phyloP scores from a whole-genome alignment of 2,888 invertebrate genomes.

The Fragum fragum region DNA sequence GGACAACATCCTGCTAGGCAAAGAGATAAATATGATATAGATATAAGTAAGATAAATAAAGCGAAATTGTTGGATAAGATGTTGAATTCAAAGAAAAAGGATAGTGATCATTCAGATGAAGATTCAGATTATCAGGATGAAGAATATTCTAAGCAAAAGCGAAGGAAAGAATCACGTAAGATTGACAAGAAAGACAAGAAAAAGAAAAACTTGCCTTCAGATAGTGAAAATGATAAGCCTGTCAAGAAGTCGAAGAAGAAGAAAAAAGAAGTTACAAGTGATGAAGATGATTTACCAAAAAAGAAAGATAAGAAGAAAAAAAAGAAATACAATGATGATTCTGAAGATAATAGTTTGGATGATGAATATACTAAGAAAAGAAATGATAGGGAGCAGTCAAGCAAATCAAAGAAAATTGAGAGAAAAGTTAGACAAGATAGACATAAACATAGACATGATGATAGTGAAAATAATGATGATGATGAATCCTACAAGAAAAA shows the following conservation, averaged over 20 bases:
- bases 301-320: conserved; percentile 38
- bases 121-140: conserved; percentile 45
- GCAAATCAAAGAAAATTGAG: neutral
- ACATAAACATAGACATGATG: neutral
- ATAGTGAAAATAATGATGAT: conserved; percentile 31
- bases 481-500: conserved; percentile 22
- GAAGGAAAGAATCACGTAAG: conserved; percentile 42
- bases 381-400: conserved; percentile 9
- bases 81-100: conserved; percentile 44
- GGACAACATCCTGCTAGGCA: conserved; percentile 12
- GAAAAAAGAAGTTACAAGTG: conserved; percentile 27
- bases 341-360: conserved; percentile 42
- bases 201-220: conserved; percentile 28
- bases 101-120: conserved; percentile 40
- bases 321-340: conserved; percentile 23
- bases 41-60: conserved; percentile 63
- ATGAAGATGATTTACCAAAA: conserved; percentile 18
- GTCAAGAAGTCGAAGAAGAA: conserved; percentile 40
- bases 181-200: conserved; percentile 58
- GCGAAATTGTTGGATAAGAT: conserved; percentile 52
- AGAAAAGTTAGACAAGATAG: neutral
- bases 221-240: conserved; percentile 27
- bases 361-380: conserved; percentile 27
- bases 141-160: conserved; percentile 38
- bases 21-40: conserved; percentile 54